Conservation (phyloP, 2,888 invertebrate species). For the Acrobasis consociella region DNA sequence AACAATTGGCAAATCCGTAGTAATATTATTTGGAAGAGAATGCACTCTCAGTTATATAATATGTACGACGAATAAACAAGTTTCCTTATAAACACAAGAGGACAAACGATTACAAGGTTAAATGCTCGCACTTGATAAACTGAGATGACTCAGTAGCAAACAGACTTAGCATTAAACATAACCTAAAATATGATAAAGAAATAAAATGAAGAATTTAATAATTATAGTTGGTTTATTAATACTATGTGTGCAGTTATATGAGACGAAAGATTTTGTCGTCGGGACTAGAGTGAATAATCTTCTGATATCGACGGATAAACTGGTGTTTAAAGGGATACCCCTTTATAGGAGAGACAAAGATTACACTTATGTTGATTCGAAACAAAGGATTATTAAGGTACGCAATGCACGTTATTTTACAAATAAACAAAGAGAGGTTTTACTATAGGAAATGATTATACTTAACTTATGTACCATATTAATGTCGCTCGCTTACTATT, state of each 20-base stretch:
- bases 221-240: constrained; percentile 50
- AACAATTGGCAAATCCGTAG: no score
- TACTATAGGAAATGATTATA: no score
- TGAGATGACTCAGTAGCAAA: constrained; percentile 31
- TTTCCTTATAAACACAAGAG: constrained; percentile 35
- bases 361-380: constrained; percentile 62
- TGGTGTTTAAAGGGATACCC: constrained; percentile 53
- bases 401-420: constrained; percentile 20
- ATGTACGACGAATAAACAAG: constrained; percentile 38
- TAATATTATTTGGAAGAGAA: no score
- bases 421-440: no score
- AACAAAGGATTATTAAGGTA: constrained; percentile 70
- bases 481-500: no score
- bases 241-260: constrained; percentile 48
- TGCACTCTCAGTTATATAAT: not conserved
- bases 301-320: constrained; percentile 67
- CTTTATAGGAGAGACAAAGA: constrained; percentile 66
- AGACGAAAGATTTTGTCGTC: constrained; percentile 63
- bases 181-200: constrained; percentile 43
- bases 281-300: constrained; percentile 67
- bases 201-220: constrained; percentile 55
- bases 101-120: constrained; percentile 46
- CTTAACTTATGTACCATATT: no score
- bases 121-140: constrained; percentile 46
- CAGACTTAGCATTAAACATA: constrained; percentile 42